Base-by-base conservation (phyloP, 2,113 vertebrate species). In the Sakesphorus luctuosus region DNA sequence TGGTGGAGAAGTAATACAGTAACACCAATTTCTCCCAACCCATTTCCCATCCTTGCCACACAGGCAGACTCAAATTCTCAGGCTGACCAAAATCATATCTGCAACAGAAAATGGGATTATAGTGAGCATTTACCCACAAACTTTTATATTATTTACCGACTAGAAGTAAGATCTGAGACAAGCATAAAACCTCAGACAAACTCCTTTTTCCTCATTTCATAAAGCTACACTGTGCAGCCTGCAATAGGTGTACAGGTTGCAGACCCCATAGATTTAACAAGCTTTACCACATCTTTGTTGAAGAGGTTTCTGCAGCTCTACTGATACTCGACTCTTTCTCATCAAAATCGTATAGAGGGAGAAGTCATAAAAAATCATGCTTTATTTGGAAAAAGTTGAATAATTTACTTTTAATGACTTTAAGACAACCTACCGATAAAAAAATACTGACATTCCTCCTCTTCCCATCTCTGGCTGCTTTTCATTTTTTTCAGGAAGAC, bases 1-100 rank as follows among this genome's bases (percentile, higher is more conserved):
- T 58, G 75, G 88, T 84, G 83, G 88, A 61, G 96, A 97, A 97
- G 88, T 95, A 96, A 96, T 96, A 90, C 74, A 93, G 56, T 46
- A 83, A 83, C 17, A 91, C 81, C 89, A 95, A 91, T 96, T 94
- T 71, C 76, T 90, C 86, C 86, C 61, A 95, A 68, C 66, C 25
- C 56, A 78, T 85, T 93, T 94, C 90, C 76, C 88, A 95, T 58
- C 1, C 7, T 46, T 2, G 5, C 83, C 90, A 82, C 79, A 93
- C 52, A 83, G 12, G 84, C 69, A 89, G 72, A 84, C 82, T 83
- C 6, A 26, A 59, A 92, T 75, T 92, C 49, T 92, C 88, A 84
- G 56, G 35, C 19, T 73, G 53, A 81, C 90, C 79, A 76, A 97
- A 97, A 59, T 25, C 18, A 2, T 55, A 86, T 24, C 72, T 78